Evolutionary conservation across 2,113 vertebrate species (phyloP).

Genomic region (Axis porcinus): DNA sequence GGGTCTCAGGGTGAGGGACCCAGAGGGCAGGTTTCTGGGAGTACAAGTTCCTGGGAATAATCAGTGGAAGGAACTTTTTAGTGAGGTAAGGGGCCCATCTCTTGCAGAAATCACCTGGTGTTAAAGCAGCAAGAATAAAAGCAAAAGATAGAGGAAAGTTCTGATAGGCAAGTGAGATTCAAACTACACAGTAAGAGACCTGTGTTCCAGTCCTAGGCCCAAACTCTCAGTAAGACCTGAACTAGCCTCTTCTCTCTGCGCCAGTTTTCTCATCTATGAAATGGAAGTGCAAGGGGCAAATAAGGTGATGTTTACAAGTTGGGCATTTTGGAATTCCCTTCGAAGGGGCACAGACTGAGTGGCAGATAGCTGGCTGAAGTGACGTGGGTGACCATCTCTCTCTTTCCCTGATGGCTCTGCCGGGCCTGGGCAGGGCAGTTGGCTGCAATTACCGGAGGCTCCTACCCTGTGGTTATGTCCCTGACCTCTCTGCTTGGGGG

Average conservation of each 20-base stretch:
- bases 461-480: slow-evolving; percentile 64
- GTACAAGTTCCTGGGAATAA: neutral
- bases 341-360: neutral
- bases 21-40: slow-evolving; percentile 23
- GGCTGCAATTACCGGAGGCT: slow-evolving; percentile 51
- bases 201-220: neutral
- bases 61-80: neutral
- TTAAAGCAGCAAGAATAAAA: neutral
- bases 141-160: neutral
- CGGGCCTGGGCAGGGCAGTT: slow-evolving; percentile 40
- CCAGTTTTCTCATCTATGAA: neutral
- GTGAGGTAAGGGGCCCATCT: neutral
- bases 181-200: neutral
- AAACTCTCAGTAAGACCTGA: neutral
- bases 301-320: neutral
- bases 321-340: neutral
- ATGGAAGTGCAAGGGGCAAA: neutral
- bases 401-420: slow-evolving; percentile 17
- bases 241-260: neutral
- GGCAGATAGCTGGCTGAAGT: neutral
- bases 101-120: neutral
- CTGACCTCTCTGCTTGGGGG: slow-evolving; percentile 54
- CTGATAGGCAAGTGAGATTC: neutral
- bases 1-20: slow-evolving; percentile 36
- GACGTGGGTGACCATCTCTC: slow-evolving; percentile 15